Conservation (phyloP, 2,113 vertebrate genomes). For the Actinemys pallida region DNA sequence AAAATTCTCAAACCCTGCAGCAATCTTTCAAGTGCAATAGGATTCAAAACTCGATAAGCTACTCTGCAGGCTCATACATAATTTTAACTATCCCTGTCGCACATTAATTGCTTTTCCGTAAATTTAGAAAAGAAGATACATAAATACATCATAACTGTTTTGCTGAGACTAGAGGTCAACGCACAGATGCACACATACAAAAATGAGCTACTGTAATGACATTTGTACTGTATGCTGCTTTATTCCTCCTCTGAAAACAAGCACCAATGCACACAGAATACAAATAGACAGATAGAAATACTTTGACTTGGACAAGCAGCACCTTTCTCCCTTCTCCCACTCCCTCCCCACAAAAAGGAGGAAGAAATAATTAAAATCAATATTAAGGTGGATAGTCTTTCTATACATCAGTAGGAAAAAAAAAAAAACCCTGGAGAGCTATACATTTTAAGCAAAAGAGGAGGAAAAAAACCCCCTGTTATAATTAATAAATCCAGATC, state of each 20-base stretch:
- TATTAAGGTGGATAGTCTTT: constrained; percentile 30
- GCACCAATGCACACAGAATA: constrained; percentile 46
- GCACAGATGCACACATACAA: constrained; percentile 44
- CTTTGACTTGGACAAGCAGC: constrained; percentile 11
- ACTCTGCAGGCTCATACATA: constrained; percentile 72
- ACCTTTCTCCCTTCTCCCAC: neutral
- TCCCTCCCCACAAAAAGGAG: neutral
- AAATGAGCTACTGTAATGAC: constrained; percentile 55
- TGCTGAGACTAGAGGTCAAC: constrained; percentile 67
- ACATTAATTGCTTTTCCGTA: constrained; percentile 76
- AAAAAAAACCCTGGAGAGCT: neutral
- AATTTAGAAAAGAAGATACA: constrained; percentile 66
- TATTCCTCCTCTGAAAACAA: constrained; percentile 68
- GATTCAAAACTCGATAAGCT: constrained; percentile 72
- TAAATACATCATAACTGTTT: constrained; percentile 63
- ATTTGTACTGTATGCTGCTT: constrained; percentile 60
- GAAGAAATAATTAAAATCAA: constrained; percentile 62
- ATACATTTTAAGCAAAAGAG: neutral
- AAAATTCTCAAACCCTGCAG: constrained; percentile 71
- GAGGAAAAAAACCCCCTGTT: neutral
- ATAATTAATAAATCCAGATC: neutral
- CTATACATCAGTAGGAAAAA: neutral
- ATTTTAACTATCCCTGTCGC: constrained; percentile 72
- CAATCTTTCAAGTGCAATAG: constrained; percentile 74
- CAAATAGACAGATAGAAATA: constrained; percentile 54